These are phyloP conservation scores for Periphyllus acericola DNA, from an alignment of 2,888 invertebrate genomes.

Conservation along the genomic window DNA sequence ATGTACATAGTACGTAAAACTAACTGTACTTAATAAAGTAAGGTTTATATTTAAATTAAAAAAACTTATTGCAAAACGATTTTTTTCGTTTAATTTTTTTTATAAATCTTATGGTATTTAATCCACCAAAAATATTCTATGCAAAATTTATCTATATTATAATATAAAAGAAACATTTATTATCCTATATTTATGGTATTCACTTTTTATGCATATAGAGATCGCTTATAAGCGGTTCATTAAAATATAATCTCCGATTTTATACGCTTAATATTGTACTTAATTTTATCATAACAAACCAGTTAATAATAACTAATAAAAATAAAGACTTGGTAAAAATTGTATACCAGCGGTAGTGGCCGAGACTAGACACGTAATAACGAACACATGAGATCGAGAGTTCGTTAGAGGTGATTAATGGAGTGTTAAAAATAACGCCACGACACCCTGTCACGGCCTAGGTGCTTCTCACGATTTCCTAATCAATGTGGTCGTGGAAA, in stretches of 20 bases:
- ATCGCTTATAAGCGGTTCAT: neutral
- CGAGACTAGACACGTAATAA: constrained; percentile 8
- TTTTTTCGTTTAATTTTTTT: neutral
- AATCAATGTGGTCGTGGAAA: constrained; percentile 30
- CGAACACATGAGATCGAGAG: constrained; percentile 16
- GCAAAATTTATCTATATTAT: no score
- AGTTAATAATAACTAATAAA: constrained; percentile 37
- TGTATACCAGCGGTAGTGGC: neutral
- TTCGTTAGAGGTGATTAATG: constrained; percentile 55
- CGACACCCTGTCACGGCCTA: constrained; percentile 44
- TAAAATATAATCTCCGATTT: neutral
- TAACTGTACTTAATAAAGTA: no score
- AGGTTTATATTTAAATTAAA: no score
- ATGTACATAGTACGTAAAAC: no score
- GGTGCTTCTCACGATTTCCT: constrained; percentile 42
- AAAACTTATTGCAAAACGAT: no score
- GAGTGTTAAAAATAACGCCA: constrained; percentile 58
- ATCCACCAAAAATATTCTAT: no score
- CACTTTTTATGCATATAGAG: neutral
- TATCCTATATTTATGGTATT: neutral
- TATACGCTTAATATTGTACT: neutral
- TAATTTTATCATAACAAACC: constrained; percentile 13
- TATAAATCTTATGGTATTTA: neutral
- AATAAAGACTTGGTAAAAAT: constrained; percentile 13
- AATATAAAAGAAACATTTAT: neutral